phyloP scores from a whole-genome alignment of 2,797 vertebrate genomes.

The Sebastes vulpes region DNA sequence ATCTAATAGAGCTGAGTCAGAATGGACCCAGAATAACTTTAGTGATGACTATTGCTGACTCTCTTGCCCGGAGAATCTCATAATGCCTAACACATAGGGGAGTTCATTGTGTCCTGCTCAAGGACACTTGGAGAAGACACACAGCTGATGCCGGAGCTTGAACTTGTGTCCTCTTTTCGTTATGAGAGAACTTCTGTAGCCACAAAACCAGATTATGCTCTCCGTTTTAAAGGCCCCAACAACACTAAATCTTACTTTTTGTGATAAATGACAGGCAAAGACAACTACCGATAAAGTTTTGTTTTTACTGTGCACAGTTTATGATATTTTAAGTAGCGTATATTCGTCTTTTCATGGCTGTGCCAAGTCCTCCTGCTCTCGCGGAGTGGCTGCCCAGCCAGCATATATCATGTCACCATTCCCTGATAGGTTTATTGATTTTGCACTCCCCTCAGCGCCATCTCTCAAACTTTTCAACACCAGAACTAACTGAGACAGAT shows the following conservation, averaged over 20 bases:
- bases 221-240: constrained; percentile 31
- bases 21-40: constrained; percentile 40
- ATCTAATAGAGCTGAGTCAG: constrained; percentile 57
- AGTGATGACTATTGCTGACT: constrained; percentile 21
- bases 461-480: constrained; percentile 81
- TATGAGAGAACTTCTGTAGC: constrained; percentile 3
- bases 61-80: background rate
- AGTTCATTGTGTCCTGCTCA: constrained; percentile 11
- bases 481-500: constrained; percentile 84
- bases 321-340: constrained; percentile 79
- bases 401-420: constrained; percentile 82
- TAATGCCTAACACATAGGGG: background rate
- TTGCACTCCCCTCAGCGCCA: constrained; percentile 70
- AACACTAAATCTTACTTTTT: constrained; percentile 50
- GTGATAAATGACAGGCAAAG: constrained; percentile 59
- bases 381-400: constrained; percentile 37
- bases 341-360: constrained; percentile 70
- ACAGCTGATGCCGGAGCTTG: background rate
- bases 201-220: constrained; percentile 10
- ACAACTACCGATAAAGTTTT: constrained; percentile 77
- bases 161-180: constrained; percentile 3
- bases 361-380: constrained; percentile 45
- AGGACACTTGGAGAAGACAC: background rate
- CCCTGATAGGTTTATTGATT: constrained; percentile 84
- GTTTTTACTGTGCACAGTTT: constrained; percentile 75